Evolutionary conservation across 1,140 invertebrate genomes (phyloP).

Genomic region (Macrosteles quadrilineatus): DNA sequence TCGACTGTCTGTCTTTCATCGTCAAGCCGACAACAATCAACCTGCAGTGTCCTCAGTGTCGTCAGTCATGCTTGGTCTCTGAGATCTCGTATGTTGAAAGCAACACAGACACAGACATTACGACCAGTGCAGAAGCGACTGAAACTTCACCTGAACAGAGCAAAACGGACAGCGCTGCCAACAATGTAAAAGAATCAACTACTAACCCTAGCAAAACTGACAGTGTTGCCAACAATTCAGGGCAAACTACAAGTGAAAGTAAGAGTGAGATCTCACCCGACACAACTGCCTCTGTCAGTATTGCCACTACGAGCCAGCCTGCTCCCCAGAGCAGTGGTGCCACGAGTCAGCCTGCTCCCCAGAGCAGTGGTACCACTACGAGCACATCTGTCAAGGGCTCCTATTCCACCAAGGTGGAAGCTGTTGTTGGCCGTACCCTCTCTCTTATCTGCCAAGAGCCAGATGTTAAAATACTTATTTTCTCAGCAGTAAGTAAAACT

Average conservation of each 20-base stretch:
- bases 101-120: slow-evolving; percentile 36
- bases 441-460: slow-evolving; percentile 58
- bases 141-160: no score
- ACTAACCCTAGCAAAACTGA: no score
- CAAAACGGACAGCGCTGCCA: no score
- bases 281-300: no score
- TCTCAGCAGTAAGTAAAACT: slow-evolving; percentile 60
- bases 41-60: slow-evolving; percentile 65
- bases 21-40: slow-evolving; percentile 27
- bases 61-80: slow-evolving; percentile 54
- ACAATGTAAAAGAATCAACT: no score
- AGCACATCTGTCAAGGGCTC: slow-evolving; percentile 54
- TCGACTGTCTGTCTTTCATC: slow-evolving; percentile 59
- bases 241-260: no score
- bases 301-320: slow-evolving; percentile 39
- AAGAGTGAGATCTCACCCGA: no score
- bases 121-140: slow-evolving; percentile 34
- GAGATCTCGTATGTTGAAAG: slow-evolving; percentile 65
- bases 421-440: slow-evolving; percentile 62
- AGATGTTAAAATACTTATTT: slow-evolving; percentile 68
- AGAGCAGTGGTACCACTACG: no score
- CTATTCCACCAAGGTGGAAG: slow-evolving; percentile 72
- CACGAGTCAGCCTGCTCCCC: no score
- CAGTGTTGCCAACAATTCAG: no score
- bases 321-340: no score